Percentiles rank a stretch among this genome's conserved stretches.
phyloP scores from a whole-genome alignment of 2,888 invertebrate species.

The Chromoteleia sp. region DNA sequence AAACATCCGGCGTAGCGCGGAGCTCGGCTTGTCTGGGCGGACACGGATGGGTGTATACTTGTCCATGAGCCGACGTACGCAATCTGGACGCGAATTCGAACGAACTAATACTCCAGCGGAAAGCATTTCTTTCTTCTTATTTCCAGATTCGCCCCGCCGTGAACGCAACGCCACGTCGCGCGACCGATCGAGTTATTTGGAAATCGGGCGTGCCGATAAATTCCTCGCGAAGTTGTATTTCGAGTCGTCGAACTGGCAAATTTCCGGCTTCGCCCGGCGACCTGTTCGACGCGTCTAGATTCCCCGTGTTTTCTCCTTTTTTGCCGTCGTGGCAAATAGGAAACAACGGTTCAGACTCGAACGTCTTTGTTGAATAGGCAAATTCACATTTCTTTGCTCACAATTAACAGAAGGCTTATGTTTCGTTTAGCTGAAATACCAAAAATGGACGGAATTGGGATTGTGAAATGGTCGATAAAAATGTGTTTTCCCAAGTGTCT shows the following conservation, averaged over 20 bases:
- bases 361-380: too few relatives aligned
- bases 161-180: constrained; percentile 16
- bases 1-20: constrained; percentile 39
- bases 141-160: too few relatives aligned
- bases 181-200: constrained; percentile 33
- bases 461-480: too few relatives aligned
- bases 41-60: constrained; percentile 30
- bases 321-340: constrained; percentile 2
- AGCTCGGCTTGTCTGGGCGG: constrained; percentile 34
- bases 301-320: constrained; percentile 34
- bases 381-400: too few relatives aligned
- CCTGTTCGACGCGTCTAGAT: constrained; percentile 33
- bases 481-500: too few relatives aligned
- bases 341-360: not conserved
- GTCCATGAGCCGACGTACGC: constrained; percentile 18
- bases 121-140: not conserved
- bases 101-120: constrained; percentile 15
- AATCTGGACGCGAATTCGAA: constrained; percentile 7
- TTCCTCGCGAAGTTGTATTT: constrained; percentile 29
- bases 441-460: too few relatives aligned
- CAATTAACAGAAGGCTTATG: too few relatives aligned
- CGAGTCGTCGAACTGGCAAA: constrained; percentile 26
- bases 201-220: constrained; percentile 27
- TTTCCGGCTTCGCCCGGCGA: constrained; percentile 48
- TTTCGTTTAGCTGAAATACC: too few relatives aligned